Percentiles rank a stretch among this genome's conserved stretches.
Conservation (phyloP, 2,797 vertebrate species). For the Luscinia luscinia region DNA sequence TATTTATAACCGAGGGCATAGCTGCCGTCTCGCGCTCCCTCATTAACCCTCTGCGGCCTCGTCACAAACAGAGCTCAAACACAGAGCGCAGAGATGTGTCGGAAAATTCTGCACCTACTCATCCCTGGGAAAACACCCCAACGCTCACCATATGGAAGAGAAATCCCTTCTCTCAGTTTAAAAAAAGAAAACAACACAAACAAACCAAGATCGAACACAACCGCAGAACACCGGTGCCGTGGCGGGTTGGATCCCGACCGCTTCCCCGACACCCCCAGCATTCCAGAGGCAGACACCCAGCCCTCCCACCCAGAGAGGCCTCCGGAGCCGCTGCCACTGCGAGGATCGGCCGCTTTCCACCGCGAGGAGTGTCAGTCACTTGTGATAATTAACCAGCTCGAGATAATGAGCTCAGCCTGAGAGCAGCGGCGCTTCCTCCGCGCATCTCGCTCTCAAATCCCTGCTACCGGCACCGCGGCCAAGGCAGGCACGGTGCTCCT, state of each 20-base stretch:
- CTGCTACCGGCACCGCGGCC: fast-evolving
- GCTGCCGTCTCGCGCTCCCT: neutral
- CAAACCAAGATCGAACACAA: too few species aligned
- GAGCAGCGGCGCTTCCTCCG: neutral
- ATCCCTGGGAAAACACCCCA: neutral
- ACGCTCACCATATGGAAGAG: neutral
- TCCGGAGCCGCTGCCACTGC: fast-evolving
- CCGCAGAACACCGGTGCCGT: fast-evolving
- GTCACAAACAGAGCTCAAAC: neutral
- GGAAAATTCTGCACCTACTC: neutral
- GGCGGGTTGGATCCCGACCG: fast-evolving
- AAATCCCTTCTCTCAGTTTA: neutral
- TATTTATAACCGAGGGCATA: constrained; percentile 53
- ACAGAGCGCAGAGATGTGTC: fast-evolving
- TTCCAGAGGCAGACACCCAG: neutral
- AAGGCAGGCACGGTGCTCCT: neutral
- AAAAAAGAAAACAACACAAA: neutral
- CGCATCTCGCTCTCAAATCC: neutral
- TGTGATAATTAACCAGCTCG: constrained; percentile 34
- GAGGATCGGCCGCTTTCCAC: neutral
- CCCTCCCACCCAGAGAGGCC: neutral
- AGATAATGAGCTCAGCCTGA: constrained; percentile 9
- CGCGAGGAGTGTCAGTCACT: neutral
- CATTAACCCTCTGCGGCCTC: constrained; percentile 41
- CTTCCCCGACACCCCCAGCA: neutral